These are phyloP conservation scores for Anhinga rufa DNA, from an alignment of 2,113 vertebrate genomes.

Conservation along the genomic window DNA sequence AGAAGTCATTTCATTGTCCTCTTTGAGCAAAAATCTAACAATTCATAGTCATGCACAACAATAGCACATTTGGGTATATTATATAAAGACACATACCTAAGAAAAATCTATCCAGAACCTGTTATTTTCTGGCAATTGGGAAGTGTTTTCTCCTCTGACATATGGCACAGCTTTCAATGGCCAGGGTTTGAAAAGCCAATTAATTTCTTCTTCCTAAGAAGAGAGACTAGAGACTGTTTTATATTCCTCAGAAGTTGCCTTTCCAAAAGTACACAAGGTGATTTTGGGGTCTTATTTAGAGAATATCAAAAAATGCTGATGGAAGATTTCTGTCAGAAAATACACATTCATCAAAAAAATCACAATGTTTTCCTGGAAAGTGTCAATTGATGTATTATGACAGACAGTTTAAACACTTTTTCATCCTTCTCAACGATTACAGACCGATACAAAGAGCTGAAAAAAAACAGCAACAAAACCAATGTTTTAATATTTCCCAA, in stretches of 20 bases:
- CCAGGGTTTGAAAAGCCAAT: not conserved
- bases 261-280: not conserved
- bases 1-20: not conserved
- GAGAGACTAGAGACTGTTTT: no score
- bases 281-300: not conserved
- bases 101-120: not conserved
- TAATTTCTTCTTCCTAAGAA: not conserved
- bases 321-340: not conserved
- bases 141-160: not conserved
- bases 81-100: not conserved
- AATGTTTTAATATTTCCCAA: not conserved
- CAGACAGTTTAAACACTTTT: not conserved
- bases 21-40: not conserved
- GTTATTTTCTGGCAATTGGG: not conserved
- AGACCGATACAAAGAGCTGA: not conserved
- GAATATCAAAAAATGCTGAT: not conserved
- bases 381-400: not conserved
- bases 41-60: not conserved
- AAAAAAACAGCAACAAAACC: not conserved
- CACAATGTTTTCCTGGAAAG: not conserved
- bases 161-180: not conserved
- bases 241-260: not conserved
- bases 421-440: not conserved
- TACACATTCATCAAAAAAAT: not conserved
- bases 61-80: not conserved